These are phyloP conservation scores for Ceyx erithaca DNA, from an alignment of 2,797 vertebrate species.

Conservation along the genomic window DNA sequence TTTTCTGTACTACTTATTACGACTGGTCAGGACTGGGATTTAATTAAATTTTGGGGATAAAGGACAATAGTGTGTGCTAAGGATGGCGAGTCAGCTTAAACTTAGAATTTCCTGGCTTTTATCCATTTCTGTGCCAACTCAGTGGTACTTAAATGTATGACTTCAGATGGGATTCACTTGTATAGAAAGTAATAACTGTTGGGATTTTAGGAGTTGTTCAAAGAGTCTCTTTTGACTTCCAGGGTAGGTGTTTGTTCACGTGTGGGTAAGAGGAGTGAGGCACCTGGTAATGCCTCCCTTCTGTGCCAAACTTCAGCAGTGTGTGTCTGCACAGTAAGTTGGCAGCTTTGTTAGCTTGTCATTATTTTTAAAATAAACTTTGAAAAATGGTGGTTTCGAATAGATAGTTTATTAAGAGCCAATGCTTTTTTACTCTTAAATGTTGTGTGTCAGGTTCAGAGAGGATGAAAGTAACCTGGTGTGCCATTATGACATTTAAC, in stretches of 20 bases:
- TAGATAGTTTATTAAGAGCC: not conserved
- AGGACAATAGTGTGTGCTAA: constrained; percentile 74
- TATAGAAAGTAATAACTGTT: constrained; percentile 57
- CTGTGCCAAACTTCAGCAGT: not conserved
- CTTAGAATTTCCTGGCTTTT: constrained; percentile 77
- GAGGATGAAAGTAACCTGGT: not conserved
- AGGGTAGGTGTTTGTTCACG: not conserved
- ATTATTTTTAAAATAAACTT: not conserved
- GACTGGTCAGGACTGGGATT: constrained; percentile 74
- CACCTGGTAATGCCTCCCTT: not conserved
- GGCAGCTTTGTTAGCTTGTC: not conserved
- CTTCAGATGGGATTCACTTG: constrained; percentile 74
- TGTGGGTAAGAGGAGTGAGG: not conserved
- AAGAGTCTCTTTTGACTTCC: constrained; percentile 38
- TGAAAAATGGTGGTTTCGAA: not conserved
- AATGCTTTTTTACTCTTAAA: not conserved
- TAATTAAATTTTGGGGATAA: constrained; percentile 82
- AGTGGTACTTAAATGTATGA: constrained; percentile 66
- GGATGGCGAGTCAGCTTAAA: constrained; percentile 72
- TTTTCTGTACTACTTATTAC: constrained; percentile 76
- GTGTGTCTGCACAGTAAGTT: not conserved
- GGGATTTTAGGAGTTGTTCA: constrained; percentile 32
- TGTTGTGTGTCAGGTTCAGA: not conserved
- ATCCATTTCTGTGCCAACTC: constrained; percentile 67
- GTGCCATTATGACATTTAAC: not conserved